A percentile compares a stretch with the other conserved stretches of the same genome.
Conservation (phyloP, 2,888 invertebrate genomes). For the Caenorhabditis imperialis region DNA sequence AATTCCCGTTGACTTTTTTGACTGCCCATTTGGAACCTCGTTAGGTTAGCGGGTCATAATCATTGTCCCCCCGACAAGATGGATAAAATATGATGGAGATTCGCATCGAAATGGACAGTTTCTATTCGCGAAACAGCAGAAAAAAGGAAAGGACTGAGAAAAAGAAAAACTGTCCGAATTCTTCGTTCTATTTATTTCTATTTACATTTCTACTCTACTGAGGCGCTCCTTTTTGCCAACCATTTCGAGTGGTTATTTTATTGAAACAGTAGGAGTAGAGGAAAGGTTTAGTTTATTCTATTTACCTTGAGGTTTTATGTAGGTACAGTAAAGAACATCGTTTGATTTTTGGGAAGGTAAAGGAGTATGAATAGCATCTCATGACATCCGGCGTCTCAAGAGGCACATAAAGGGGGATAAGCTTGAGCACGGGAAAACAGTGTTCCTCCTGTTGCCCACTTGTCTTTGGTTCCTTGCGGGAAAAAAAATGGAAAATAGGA, state of each 20-base stretch:
- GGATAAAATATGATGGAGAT: not conserved
- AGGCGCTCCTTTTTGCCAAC: too few species aligned
- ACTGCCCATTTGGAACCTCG: too few species aligned
- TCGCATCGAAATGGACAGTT: slow-evolving; percentile 1
- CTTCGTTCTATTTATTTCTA: too few species aligned
- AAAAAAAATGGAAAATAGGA: slow-evolving; percentile 1
- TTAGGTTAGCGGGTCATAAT: slow-evolving; percentile 53
- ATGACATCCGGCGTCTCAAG: slow-evolving; percentile 3
- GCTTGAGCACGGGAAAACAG: slow-evolving; percentile 14
- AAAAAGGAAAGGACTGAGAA: too few species aligned
- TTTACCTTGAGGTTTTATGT: slow-evolving; percentile 23
- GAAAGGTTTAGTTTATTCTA: too few species aligned
- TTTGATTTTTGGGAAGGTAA: not conserved
- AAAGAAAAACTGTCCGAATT: too few species aligned
- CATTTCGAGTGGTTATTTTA: too few species aligned
- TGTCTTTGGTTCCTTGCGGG: too few species aligned
- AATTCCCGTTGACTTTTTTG: too few species aligned
- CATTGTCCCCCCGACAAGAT: not conserved
- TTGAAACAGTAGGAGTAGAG: too few species aligned
- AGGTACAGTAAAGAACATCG: slow-evolving; percentile 1
- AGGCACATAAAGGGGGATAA: slow-evolving; percentile 10
- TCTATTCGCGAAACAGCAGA: too few species aligned
- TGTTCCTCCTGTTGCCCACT: slow-evolving; percentile 36
- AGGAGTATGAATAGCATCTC: not conserved
- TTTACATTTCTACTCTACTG: slow-evolving; percentile 46